A percentile compares a stretch with the other conserved stretches of the same genome.
Conservation (phyloP, 1,140 invertebrate species). For the Drosophila auraria region DNA sequence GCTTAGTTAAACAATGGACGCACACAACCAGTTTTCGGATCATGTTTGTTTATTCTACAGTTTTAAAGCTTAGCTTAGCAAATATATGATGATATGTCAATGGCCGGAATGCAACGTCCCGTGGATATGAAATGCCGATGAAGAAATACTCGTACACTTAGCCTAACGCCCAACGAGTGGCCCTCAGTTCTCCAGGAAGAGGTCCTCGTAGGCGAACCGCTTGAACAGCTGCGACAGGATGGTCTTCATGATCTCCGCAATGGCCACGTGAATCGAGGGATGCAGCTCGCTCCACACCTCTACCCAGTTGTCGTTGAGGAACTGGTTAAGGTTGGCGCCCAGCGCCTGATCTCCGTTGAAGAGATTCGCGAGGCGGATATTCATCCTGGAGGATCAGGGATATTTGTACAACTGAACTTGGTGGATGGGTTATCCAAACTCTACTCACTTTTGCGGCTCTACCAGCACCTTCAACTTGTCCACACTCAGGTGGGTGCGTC, state of each 20-base stretch:
- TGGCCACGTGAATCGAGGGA: slow-evolving; percentile 86
- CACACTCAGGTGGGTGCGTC: slow-evolving; percentile 68
- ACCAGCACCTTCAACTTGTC: slow-evolving; percentile 81
- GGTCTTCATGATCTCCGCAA: slow-evolving; percentile 86
- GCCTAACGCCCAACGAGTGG: slow-evolving; percentile 6
- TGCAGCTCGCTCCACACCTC: slow-evolving; percentile 87
- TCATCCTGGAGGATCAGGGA: slow-evolving; percentile 84
- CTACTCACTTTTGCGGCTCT: slow-evolving; percentile 75
- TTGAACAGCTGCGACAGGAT: slow-evolving; percentile 83
- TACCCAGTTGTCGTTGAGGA: slow-evolving; percentile 88
- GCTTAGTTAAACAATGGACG: slow-evolving; percentile 32
- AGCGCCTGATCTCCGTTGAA: slow-evolving; percentile 89
- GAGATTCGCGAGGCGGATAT: slow-evolving; percentile 88
- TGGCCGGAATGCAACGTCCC: slow-evolving; percentile 45
- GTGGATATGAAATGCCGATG: slow-evolving; percentile 17
- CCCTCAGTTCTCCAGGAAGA: slow-evolving; percentile 66
- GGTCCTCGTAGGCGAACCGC: slow-evolving; percentile 79
- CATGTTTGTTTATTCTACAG: slow-evolving; percentile 54
- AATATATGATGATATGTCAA: slow-evolving; percentile 41
- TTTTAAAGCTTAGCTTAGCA: slow-evolving; percentile 66
- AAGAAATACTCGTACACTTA: slow-evolving; percentile 79
- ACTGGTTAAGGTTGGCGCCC: slow-evolving; percentile 87
- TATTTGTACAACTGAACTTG: neutral
- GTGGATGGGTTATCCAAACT: neutral
- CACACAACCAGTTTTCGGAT: slow-evolving; percentile 43